Evolutionary conservation across 2,113 vertebrate species (phyloP), one percentile per base, ranked within the genome.

Genomic region (Anolis carolinensis): DNA sequence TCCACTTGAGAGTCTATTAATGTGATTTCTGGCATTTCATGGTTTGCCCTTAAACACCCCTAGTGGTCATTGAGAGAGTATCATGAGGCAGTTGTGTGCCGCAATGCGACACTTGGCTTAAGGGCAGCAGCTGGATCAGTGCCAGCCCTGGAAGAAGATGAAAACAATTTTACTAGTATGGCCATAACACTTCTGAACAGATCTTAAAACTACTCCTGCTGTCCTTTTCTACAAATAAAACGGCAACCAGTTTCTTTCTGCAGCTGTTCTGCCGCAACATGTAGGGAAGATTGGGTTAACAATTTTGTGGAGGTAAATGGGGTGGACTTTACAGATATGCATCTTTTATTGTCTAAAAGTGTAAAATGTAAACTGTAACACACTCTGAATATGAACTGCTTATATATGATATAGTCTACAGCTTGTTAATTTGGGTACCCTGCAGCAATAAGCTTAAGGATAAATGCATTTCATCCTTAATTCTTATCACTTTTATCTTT

Each of bases 81-180:
- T 13, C 88, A 89, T 85, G 81, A n/a, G 34, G 81, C 90, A 82
- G 82, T 75, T 3, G 52, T 94, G 63, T 95, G 90, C 89, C 94
- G 94, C 94, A 95, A 86, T 95, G 94, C 94, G 93, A 90, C 90
- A 92, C 13, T 4, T 21, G 62, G 0, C 67, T 74, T 1, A 79
- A 76, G n/a, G 80, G 65, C 70, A 62, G 20, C 5, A 8, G 73
- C 78, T 76, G 86, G 39, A 79, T 23, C 83, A 0, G 7, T 0
- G 11, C 32, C 76, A 0, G 0, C 14, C 86, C 82, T 88, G 9
- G 59, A 62, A 87, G 78, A 44, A 30, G 0, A 1, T 20, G n/a
- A 36, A 59, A 18, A 0, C 3, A 0, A 18, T 34, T 83, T 79
- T 81, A 23, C 1, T 74, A 14, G 36, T 30, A 50, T 27, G 62